Evolutionary conservation across 2,797 vertebrate genomes (phyloP), one percentile per base, ranked within the genome.

Genomic region (Trichosurus vulpecula): DNA sequence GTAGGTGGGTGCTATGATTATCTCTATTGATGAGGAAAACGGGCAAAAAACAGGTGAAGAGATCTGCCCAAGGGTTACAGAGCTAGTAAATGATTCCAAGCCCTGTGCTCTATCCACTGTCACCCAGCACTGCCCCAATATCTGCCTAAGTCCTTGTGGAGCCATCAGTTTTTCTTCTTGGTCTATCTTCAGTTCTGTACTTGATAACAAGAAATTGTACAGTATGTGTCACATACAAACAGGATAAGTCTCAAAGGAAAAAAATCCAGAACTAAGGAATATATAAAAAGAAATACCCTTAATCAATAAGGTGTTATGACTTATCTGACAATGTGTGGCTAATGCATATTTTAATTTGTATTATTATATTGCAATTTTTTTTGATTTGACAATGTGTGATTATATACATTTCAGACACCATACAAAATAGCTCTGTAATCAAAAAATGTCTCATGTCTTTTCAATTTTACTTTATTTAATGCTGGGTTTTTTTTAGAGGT

Each of bases 391-490:
- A 66, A n/a, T 35, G 3, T 57, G 8, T 61, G 58, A 61, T 61
- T 35, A 61, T 58, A 61, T 35, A 13, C 35, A 14, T 54, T 96
- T 96, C 41, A 96, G 92, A 97, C 16, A 92, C 41, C 6, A 54
- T 90, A 58, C 92, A 52, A 97, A 93, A 90, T 96, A 93, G 25
- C 89, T 92, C 92, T 93, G 74, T 90, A 95, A 94, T 57, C 92
- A 97, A 96, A 54, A 97, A 94, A 90, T 94, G 35, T 55, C 55
- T 96, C 95, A 90, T 94, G 35, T 90, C 90, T 90, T 92, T 30
- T 94, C 94, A 96, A 94, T 52, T 95, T 58, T 97, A 25, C 57
- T 61, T 61, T 57, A 57, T 58, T 31, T 61, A 61, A 66, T 66
- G 58, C 31, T 66, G 27, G 55, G 30, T 13, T 58, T 58, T 66